These are phyloP conservation scores for Tringa solitaria DNA, from an alignment of 2,113 vertebrate genomes.

Conservation along the genomic window DNA sequence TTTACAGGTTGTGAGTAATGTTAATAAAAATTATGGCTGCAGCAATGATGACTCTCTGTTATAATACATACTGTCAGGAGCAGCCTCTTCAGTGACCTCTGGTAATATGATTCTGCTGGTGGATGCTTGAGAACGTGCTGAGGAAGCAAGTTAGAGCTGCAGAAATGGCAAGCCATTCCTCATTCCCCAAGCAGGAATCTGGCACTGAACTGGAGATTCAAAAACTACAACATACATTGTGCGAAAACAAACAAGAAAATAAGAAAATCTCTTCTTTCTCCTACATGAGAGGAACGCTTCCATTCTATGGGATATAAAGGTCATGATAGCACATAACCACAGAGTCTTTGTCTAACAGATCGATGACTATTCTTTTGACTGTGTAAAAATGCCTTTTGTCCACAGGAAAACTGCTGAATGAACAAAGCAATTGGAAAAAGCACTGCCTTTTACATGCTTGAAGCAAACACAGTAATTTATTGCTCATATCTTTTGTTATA, in stretches of 20 bases:
- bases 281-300: background rate
- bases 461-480: constrained; percentile 57
- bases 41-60: constrained; percentile 2
- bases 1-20: constrained; percentile 24
- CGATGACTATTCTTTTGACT: background rate
- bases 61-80: constrained; percentile 31
- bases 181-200: constrained; percentile 25
- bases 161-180: constrained; percentile 50
- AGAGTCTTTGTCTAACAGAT: constrained; percentile 31
- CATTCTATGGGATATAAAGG: background rate
- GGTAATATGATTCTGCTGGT: constrained; percentile 40
- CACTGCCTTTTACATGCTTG: constrained; percentile 16
- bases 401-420: constrained; percentile 53
- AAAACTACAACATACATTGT: background rate
- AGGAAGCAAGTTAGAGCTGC: constrained; percentile 27
- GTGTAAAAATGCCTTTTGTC: constrained; percentile 48
- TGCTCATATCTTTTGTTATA: constrained; percentile 21
- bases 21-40: constrained; percentile 58
- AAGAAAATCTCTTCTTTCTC: background rate
- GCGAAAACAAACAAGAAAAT: constrained; percentile 5
- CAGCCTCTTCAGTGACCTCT: constrained; percentile 40
- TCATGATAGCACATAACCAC: background rate
- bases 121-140: constrained; percentile 34
- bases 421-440: constrained; percentile 34
- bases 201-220: background rate